Conservation (phyloP, 2,797 vertebrate species). For the Menidia menidia region DNA sequence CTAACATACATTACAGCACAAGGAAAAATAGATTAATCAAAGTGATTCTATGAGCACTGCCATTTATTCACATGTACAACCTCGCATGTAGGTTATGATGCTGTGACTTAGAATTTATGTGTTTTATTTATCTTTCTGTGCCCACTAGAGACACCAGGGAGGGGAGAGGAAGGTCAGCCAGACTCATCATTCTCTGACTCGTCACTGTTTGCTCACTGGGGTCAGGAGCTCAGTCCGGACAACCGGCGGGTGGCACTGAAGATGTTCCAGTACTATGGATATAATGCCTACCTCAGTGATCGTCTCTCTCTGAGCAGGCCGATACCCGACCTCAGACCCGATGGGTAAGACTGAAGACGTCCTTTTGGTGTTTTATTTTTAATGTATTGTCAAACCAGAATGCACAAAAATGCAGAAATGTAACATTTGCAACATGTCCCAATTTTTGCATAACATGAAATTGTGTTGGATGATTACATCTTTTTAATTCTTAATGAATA, state of each 20-base stretch:
- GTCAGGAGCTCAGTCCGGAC: slow-evolving; percentile 92
- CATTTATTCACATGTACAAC: slow-evolving; percentile 30
- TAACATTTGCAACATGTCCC: no score
- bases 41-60: slow-evolving; percentile 25
- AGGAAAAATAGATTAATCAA: slow-evolving; percentile 48
- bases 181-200: slow-evolving; percentile 92
- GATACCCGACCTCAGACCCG: slow-evolving; percentile 93
- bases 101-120: slow-evolving; percentile 42
- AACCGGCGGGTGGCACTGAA: slow-evolving; percentile 90
- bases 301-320: slow-evolving; percentile 90
- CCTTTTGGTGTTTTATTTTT: neutral
- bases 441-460: no score
- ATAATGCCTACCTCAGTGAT: slow-evolving; percentile 98
- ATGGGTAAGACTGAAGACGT: slow-evolving; percentile 86
- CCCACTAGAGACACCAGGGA: slow-evolving; percentile 89
- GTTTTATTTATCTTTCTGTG: slow-evolving; percentile 64
- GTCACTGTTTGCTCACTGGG: slow-evolving; percentile 95
- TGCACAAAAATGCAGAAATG: no score
- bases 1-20: slow-evolving; percentile 36
- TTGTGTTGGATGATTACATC: no score
- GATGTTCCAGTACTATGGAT: slow-evolving; percentile 98
- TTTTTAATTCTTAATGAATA: no score
- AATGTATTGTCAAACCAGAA: neutral
- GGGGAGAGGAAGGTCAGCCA: slow-evolving; percentile 84
- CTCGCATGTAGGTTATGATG: slow-evolving; percentile 15